These are phyloP conservation scores for Poeciliopsis paucimaculata DNA, from an alignment of 2,797 vertebrate species.

Conservation along the genomic window DNA sequence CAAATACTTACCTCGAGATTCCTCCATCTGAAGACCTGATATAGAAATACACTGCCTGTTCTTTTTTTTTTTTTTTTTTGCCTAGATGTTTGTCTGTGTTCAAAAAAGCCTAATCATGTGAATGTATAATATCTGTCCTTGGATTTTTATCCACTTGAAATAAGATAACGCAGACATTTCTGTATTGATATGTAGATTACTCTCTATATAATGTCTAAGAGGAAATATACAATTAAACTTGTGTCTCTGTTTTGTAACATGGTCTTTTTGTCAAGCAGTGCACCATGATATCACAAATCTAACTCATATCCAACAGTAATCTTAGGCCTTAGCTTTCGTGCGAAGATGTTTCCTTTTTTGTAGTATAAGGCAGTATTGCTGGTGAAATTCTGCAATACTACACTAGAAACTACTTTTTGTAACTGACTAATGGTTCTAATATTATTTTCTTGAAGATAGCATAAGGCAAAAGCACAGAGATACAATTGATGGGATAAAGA, in stretches of 20 bases:
- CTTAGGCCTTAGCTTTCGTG: background rate
- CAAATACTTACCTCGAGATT: background rate
- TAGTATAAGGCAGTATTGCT: background rate
- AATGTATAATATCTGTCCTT: background rate
- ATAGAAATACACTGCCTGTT: background rate
- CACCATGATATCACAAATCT: background rate
- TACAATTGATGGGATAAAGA: background rate
- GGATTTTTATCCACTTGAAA: background rate
- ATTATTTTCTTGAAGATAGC: background rate
- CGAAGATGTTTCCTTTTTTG: background rate
- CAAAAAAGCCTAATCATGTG: background rate
- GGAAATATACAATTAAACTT: background rate
- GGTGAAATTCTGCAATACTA: background rate
- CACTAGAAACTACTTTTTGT: background rate
- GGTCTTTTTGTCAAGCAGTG: background rate
- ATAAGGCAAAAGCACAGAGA: background rate
- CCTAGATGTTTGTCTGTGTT: background rate
- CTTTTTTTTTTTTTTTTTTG: background rate
- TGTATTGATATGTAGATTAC: background rate
- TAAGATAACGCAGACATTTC: background rate
- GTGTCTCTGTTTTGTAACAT: background rate
- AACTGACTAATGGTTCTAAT: background rate
- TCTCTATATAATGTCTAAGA: background rate
- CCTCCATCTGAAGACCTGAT: background rate
- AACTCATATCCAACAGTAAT: background rate